Percentiles rank a stretch among this genome's conserved stretches.
phyloP scores from a whole-genome alignment of 2,113 vertebrate species.

The Sclerurus mexicanus region DNA sequence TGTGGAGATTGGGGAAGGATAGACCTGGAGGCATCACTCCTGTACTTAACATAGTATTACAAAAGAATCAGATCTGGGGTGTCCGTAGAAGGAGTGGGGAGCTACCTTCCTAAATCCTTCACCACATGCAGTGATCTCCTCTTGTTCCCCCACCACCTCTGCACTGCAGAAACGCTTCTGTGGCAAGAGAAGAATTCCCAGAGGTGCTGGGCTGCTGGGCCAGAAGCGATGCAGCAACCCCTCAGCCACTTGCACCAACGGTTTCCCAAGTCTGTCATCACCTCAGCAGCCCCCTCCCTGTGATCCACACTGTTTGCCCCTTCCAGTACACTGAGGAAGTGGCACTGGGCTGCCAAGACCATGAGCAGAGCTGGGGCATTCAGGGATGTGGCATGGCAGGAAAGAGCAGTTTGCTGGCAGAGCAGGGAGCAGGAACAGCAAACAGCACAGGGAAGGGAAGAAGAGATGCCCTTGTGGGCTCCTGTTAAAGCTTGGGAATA shows the following conservation, averaged over 20 bases:
- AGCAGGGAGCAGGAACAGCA: fast-evolving
- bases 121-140: background rate
- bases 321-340: too few relatives aligned
- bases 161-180: background rate
- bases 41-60: too few relatives aligned
- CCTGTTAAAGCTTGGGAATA: background rate
- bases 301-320: too few relatives aligned
- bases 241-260: fast-evolving
- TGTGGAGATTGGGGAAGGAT: fast-evolving
- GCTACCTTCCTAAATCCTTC: background rate
- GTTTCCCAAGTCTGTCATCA: background rate
- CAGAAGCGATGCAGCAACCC: background rate
- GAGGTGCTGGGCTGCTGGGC: background rate
- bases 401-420: background rate
- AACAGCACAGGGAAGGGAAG: background rate
- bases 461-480: too few relatives aligned
- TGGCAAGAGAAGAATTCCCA: background rate
- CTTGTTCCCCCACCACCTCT: background rate
- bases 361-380: background rate
- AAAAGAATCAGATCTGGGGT: background rate
- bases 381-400: fast-evolving
- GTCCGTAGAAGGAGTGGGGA: background rate
- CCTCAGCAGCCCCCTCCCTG: background rate
- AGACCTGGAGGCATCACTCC: background rate
- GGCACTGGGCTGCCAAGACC: background rate